Evolutionary conservation across 2,113 vertebrate genomes (phyloP).

Genomic region (Merops nubicus): DNA sequence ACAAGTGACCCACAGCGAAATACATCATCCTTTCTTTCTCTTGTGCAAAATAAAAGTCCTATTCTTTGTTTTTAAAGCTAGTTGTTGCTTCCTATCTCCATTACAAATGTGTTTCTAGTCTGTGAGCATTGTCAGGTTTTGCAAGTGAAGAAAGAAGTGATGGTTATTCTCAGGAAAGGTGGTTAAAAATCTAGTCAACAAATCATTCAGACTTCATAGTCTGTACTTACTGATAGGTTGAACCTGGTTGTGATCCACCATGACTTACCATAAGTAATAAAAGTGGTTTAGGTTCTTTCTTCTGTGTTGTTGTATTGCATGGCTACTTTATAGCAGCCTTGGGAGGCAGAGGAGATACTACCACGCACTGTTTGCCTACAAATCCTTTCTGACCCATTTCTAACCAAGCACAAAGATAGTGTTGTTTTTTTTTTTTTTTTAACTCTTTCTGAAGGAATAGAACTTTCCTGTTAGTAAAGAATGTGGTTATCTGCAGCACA

Average conservation of each 20-base stretch:
- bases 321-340: background rate
- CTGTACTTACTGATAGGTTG: background rate
- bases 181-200: background rate
- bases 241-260: background rate
- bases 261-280: accelerated
- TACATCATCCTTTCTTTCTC: background rate
- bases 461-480: background rate
- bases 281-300: background rate
- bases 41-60: background rate
- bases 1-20: background rate
- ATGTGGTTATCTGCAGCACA: background rate
- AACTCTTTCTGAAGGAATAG: background rate
- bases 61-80: background rate
- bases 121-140: background rate
- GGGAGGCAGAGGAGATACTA: background rate
- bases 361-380: background rate
- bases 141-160: background rate
- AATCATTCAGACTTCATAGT: background rate
- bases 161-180: background rate
- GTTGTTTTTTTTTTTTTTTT: background rate
- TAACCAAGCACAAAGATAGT: background rate
- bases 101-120: background rate
- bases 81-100: background rate
- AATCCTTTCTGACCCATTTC: background rate
- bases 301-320: background rate